Base-by-base conservation (phyloP, 2,888 invertebrate genomes). In the Heliconius erato region DNA sequence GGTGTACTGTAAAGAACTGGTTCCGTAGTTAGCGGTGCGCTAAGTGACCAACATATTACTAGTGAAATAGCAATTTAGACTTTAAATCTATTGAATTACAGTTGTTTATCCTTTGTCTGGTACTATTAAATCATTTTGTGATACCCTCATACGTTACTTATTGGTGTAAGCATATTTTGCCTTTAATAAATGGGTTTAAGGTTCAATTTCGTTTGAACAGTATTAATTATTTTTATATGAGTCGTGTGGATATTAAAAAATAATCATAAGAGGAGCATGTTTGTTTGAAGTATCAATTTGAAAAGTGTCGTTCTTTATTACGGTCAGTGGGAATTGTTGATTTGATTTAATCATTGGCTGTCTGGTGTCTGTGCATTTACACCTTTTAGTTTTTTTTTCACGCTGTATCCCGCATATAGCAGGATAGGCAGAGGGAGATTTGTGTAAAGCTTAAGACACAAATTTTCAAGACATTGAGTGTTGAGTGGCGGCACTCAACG, bases 1-100 rank as follows among this genome's bases (percentile, higher is more conserved):
- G 69, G 79, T 40, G 91, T 91, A 91, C 92, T 92, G 91, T 90
- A 88, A 89, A 89, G 89, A 90, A 93, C 93, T 91, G 91, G 93
- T 93, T 92, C 90, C 88, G 86, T 88, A 89, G 89, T 89, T 89
- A 91, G 87, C 90, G 88, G 88, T 88, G 88, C 89, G 90, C 89
- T 89, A 89, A 91, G 88, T 91, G 90, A 91, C 90, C 89, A 88
- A 88, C 86, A 83, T 84, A 78, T 84, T 81, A 32, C 26, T 44
- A 54, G 12, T 32, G 19, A 40, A 85, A 82, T 69, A 63, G 81
- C 44, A 88, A 86, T 87, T 80, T 85, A 74, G 86, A 86, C 87
- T 85, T 65, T 87, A 88, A 68, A 26, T 0, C 54, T 23, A 72
- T n/a, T 72, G 1, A 5, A n/a, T 77, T 85, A 87, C 85, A 84